Percentiles rank a stretch among this genome's conserved stretches.
phyloP scores from a whole-genome alignment of 1,140 invertebrate species.

The Drosophila tani region DNA sequence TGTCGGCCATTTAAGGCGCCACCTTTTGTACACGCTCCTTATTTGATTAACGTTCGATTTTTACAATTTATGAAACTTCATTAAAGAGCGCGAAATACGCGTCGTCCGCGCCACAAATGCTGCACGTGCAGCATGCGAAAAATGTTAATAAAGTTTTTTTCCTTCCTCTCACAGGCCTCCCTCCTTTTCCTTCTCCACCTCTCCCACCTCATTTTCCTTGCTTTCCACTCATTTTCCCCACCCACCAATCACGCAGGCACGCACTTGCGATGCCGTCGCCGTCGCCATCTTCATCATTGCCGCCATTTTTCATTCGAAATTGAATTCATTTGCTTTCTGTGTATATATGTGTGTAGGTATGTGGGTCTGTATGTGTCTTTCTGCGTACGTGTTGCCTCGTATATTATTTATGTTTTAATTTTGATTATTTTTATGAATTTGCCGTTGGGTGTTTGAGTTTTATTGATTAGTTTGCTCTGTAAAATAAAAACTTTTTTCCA shows the following conservation, averaged over 20 bases:
- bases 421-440: constrained; percentile 43
- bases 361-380: constrained; percentile 7
- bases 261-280: constrained; percentile 35
- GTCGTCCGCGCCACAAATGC: constrained; percentile 31
- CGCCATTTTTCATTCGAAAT: constrained; percentile 80
- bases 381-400: constrained; percentile 59
- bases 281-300: constrained; percentile 77
- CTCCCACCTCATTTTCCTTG: constrained; percentile 7
- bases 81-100: constrained; percentile 70
- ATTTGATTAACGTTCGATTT: constrained; percentile 83
- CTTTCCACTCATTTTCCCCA: constrained; percentile 5
- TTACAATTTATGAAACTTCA: constrained; percentile 81
- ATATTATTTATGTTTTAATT: constrained; percentile 74
- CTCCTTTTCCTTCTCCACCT: background rate
- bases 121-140: constrained; percentile 80
- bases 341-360: constrained; percentile 8
- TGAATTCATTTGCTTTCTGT: constrained; percentile 71
- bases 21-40: constrained; percentile 69
- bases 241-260: constrained; percentile 25
- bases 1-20: constrained; percentile 73
- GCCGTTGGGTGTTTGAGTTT: constrained; percentile 20
- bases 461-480: background rate
- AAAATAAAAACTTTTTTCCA: background rate
- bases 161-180: constrained; percentile 22
- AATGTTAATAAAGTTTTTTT: constrained; percentile 80